A percentile compares a stretch with the other conserved stretches of the same genome.
These are phyloP conservation scores for Pleuronectes platessa DNA, from an alignment of 2,113 vertebrate genomes.

Conservation along the genomic window DNA sequence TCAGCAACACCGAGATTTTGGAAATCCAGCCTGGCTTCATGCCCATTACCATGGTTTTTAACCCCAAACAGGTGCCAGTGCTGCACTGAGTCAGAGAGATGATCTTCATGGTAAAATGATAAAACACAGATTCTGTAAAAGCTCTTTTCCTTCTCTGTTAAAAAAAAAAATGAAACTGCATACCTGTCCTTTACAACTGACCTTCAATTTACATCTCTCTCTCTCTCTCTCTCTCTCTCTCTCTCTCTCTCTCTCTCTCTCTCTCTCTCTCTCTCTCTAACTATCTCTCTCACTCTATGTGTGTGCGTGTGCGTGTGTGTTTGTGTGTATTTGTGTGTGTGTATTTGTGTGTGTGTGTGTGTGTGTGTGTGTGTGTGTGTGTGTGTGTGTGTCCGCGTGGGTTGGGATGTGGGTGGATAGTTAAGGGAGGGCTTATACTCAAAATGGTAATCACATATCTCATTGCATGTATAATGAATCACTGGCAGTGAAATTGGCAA, in stretches of 20 bases:
- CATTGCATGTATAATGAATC: constrained; percentile 76
- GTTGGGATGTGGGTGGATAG: constrained; percentile 53
- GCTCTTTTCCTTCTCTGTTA: constrained; percentile 35
- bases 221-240: background rate
- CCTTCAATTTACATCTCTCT: constrained; percentile 45
- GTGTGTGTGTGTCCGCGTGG: constrained; percentile 12
- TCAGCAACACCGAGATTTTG: constrained; percentile 44
- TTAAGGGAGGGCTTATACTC: constrained; percentile 62
- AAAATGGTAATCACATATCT: constrained; percentile 77
- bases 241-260: no score
- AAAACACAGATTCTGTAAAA: constrained; percentile 19
- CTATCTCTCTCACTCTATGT: no score
- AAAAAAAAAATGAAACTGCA: constrained; percentile 55
- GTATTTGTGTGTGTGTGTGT: background rate
- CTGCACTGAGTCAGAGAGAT: constrained; percentile 46
- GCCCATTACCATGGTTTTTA: constrained; percentile 62
- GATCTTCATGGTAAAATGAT: constrained; percentile 15
- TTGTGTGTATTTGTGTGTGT: constrained; percentile 15
- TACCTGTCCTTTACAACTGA: constrained; percentile 67
- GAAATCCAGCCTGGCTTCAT: constrained; percentile 49
- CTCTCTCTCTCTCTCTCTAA: no score
- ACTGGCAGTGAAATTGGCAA: constrained; percentile 53
- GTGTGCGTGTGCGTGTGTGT: background rate
- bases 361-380: background rate
- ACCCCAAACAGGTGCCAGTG: constrained; percentile 64